These are phyloP conservation scores for Drosophila mojavensis DNA, from an alignment of 1,140 invertebrate species.

Conservation along the genomic window DNA sequence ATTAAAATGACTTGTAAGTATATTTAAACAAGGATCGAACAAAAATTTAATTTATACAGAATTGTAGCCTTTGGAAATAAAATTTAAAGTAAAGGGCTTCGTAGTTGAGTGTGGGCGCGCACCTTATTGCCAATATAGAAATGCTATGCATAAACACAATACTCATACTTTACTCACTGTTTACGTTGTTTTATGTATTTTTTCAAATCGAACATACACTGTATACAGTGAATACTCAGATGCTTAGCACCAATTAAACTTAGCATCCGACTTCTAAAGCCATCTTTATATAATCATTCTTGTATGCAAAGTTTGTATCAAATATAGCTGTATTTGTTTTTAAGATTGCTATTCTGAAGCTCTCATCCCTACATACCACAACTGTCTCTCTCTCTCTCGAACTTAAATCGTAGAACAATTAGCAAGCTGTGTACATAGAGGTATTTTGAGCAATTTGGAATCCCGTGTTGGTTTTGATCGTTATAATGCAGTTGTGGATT, in stretches of 20 bases:
- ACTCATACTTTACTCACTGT: constrained; percentile 49
- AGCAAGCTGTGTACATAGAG: constrained; percentile 34
- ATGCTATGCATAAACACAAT: constrained; percentile 72
- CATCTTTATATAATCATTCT: constrained; percentile 63
- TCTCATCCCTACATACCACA: constrained; percentile 20
- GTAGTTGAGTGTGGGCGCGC: constrained; percentile 25
- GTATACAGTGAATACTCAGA: constrained; percentile 60
- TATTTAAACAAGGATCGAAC: constrained; percentile 65
- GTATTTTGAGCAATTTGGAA: constrained; percentile 41
- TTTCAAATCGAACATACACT: constrained; percentile 30
- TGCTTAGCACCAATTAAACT: constrained; percentile 76
- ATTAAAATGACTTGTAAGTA: constrained; percentile 65
- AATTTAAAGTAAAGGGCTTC: constrained; percentile 37
- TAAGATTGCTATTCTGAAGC: constrained; percentile 56
- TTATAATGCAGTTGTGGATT: constrained; percentile 56
- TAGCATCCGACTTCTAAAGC: constrained; percentile 79
- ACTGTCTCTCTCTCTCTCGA: constrained; percentile 17
- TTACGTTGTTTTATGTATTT: constrained; percentile 39
- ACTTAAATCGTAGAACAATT: constrained; percentile 12
- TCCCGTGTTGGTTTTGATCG: constrained; percentile 28
- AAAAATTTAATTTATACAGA: constrained; percentile 58
- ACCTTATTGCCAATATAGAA: constrained; percentile 65
- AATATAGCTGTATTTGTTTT: constrained; percentile 71
- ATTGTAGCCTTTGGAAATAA: constrained; percentile 42
- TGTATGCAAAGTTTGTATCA: constrained; percentile 60